These are phyloP conservation scores for Tetrao urogallus DNA, from an alignment of 2,113 vertebrate genomes.

Conservation along the genomic window DNA sequence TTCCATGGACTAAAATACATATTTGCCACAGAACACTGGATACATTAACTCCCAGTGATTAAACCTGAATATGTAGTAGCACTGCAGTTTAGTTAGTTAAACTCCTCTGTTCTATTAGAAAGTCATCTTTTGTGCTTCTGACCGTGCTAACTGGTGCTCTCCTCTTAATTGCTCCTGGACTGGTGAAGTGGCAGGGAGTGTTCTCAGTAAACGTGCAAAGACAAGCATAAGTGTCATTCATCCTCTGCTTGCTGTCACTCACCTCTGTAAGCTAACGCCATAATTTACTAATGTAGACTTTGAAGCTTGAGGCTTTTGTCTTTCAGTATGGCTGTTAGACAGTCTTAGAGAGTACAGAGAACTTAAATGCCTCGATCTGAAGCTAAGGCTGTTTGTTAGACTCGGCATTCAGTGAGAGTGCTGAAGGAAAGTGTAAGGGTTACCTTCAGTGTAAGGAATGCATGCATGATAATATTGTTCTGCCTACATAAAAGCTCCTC, in stretches of 20 bases:
- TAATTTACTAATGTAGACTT: not conserved
- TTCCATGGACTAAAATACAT: not conserved
- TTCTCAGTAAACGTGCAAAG: not conserved
- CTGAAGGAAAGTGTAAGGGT: not conserved
- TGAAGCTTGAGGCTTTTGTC: not conserved
- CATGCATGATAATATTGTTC: not conserved
- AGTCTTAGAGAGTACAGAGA: not conserved
- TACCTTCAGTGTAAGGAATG: not conserved
- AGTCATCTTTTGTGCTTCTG: not conserved
- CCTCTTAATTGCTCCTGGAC: not conserved
- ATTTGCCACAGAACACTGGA: not conserved
- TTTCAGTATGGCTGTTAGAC: not conserved
- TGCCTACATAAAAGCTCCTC: accelerated
- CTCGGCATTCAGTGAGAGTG: not conserved
- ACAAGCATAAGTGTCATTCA: not conserved
- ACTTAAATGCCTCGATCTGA: not conserved
- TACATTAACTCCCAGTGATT: not conserved
- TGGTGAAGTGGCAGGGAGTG: not conserved
- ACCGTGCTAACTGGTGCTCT: not conserved
- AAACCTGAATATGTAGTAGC: not conserved
- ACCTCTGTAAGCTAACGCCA: not conserved
- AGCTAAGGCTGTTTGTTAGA: not conserved
- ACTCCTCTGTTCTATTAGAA: not conserved
- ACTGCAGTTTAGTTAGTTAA: not conserved
- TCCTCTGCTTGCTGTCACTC: not conserved